These are phyloP conservation scores for Sogatella furcifera DNA, from an alignment of 1,140 invertebrate genomes.

Conservation along the genomic window DNA sequence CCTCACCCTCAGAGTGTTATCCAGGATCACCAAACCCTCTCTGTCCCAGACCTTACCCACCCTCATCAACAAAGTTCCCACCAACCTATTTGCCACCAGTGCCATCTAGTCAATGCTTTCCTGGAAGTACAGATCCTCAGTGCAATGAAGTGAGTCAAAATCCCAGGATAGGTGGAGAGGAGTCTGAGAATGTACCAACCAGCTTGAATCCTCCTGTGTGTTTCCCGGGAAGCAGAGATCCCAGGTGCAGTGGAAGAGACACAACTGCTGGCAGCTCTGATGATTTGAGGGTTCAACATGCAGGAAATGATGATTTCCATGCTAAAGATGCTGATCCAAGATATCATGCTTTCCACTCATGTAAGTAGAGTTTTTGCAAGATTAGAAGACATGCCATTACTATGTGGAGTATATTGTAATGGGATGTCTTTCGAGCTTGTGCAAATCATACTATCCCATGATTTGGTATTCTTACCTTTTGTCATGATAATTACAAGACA, in stretches of 20 bases:
- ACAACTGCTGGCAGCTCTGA: background rate
- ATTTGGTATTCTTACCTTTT: too few species aligned
- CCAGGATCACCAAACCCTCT: constrained; percentile 29
- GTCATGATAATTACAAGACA: too few species aligned
- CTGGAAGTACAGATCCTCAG: constrained; percentile 26
- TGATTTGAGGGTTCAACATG: background rate
- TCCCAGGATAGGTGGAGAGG: background rate
- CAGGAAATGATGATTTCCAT: constrained; percentile 21
- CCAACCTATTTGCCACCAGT: constrained; percentile 12
- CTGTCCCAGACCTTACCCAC: constrained; percentile 23
- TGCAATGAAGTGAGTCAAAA: constrained; percentile 17
- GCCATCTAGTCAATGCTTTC: constrained; percentile 13
- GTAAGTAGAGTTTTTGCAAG: constrained; percentile 23
- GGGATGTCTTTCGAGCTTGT: too few species aligned
- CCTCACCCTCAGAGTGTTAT: constrained; percentile 20
- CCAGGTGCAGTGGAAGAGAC: constrained; percentile 12
- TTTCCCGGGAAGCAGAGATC: constrained; percentile 24
- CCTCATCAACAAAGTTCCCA: constrained; percentile 13
- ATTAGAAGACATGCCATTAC: too few species aligned
- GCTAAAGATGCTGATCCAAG: constrained; percentile 27
- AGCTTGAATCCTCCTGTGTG: constrained; percentile 14
- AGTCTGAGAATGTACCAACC: constrained; percentile 1
- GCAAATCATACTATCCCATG: too few species aligned
- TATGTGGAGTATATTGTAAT: too few species aligned
- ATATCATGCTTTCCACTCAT: constrained; percentile 31